Conservation (phyloP, 2,888 invertebrate species). For the Blastobasis lacticolella region DNA sequence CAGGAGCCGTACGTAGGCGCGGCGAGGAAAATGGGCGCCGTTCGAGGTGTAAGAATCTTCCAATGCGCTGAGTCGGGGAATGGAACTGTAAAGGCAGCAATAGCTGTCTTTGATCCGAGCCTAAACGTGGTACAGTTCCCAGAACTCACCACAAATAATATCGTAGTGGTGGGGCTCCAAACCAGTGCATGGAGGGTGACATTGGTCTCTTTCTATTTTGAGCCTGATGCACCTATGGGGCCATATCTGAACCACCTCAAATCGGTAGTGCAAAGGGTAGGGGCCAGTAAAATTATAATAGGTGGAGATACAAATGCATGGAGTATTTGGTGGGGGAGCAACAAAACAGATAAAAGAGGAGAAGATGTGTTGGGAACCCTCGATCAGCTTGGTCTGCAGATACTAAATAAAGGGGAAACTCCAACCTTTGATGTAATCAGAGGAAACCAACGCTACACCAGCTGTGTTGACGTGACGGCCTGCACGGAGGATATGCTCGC, state of each 20-base stretch:
- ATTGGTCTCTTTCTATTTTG: neutral
- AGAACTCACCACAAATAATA: neutral
- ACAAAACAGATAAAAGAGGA: slow-evolving; percentile 9
- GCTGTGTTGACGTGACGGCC: too few species aligned
- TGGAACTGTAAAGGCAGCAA: neutral
- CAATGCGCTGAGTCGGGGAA: neutral
- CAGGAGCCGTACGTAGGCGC: neutral
- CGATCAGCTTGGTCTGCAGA: neutral
- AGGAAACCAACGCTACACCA: too few species aligned
- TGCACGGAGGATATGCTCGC: too few species aligned
- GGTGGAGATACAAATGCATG: neutral
- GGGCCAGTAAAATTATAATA: neutral
- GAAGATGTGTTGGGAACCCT: slow-evolving; percentile 2
- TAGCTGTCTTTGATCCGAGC: neutral
- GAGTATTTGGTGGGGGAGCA: neutral
- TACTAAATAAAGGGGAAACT: slow-evolving; percentile 5
- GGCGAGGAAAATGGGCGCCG: neutral
- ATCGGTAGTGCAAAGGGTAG: neutral
- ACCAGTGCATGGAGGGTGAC: neutral
- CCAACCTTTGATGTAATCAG: neutral
- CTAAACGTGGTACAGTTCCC: neutral
- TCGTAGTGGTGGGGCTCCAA: neutral
- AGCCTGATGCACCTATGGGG: neutral
- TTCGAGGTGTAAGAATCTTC: neutral
- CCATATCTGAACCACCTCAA: neutral